phyloP scores from a whole-genome alignment of 2,113 vertebrate genomes.

The Tetrax tetrax region DNA sequence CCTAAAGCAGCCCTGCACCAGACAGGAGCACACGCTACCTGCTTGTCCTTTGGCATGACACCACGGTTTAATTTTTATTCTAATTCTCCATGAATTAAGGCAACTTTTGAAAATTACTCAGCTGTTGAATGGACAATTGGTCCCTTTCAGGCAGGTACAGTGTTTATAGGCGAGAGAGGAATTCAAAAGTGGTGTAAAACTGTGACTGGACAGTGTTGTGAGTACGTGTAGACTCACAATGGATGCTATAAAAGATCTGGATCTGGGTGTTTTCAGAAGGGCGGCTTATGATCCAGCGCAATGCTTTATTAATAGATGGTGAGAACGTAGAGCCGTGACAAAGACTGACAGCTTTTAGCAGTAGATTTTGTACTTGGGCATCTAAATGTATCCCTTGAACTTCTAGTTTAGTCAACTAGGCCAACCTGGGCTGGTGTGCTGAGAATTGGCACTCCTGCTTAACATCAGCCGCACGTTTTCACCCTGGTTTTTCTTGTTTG shows the following conservation, averaged over 20 bases:
- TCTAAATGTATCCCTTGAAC: neutral
- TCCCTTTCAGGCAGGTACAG: neutral
- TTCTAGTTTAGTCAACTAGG: neutral
- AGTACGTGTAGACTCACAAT: neutral
- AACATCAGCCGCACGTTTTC: fast-evolving
- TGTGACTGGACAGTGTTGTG: fast-evolving
- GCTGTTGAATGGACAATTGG: neutral
- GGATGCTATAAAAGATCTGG: neutral
- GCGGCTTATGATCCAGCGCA: neutral
- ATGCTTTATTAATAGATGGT: neutral
- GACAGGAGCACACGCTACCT: neutral
- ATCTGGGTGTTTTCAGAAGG: neutral
- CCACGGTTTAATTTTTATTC: neutral
- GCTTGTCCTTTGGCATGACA: neutral
- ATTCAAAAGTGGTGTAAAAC: neutral
- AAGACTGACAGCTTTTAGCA: neutral
- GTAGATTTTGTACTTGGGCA: neutral
- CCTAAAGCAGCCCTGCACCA: neutral
- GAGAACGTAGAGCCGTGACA: neutral
- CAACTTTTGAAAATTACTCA: neutral
- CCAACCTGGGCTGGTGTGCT: neutral
- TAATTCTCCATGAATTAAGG: neutral
- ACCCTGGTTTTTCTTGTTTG: neutral
- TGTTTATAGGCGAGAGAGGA: neutral
- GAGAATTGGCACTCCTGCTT: neutral